A percentile compares a stretch with the other conserved stretches of the same genome.
These are phyloP conservation scores for Tympanuchus pallidicinctus DNA, from an alignment of 2,113 vertebrate genomes.

Conservation along the genomic window DNA sequence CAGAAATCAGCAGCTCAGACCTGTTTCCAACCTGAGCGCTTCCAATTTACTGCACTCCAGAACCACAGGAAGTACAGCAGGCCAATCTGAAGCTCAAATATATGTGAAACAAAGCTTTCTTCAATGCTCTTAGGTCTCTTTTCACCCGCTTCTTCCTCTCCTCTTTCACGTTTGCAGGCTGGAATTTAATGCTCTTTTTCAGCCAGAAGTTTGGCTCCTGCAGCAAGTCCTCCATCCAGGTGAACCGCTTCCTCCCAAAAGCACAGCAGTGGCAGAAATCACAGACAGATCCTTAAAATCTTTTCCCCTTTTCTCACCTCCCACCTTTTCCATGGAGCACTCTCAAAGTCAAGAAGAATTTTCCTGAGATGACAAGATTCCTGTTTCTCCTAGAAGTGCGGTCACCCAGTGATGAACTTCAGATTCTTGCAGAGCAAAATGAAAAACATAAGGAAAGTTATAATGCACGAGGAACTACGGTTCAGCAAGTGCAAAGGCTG, in stretches of 20 bases:
- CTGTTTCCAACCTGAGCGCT: constrained; percentile 15
- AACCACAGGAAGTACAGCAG: not conserved
- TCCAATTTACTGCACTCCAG: constrained; percentile 48
- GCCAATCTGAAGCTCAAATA: constrained; percentile 27
- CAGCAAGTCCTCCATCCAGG: constrained; percentile 4
- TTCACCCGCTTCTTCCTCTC: not conserved
- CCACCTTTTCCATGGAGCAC: not conserved
- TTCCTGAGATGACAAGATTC: not conserved
- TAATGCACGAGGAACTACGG: not conserved
- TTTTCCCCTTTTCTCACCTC: not conserved
- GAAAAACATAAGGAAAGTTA: not conserved
- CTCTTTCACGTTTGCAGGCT: not conserved
- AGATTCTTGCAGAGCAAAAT: not conserved
- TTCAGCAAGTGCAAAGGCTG: not conserved
- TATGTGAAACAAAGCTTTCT: constrained; percentile 35
- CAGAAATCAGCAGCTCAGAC: constrained; percentile 8
- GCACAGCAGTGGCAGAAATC: not conserved
- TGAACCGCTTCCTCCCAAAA: constrained; percentile 18
- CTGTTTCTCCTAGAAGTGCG: not conserved
- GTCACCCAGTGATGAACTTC: not conserved
- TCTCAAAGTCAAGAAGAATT: not conserved
- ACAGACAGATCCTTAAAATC: constrained; percentile 2
- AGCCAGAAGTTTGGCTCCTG: constrained; percentile 6
- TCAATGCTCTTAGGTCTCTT: constrained; percentile 15
- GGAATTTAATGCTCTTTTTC: not conserved